Percentiles rank a stretch among this genome's conserved stretches.
phyloP scores from a whole-genome alignment of 2,888 invertebrate species.

The Pristionchus entomophagus region DNA sequence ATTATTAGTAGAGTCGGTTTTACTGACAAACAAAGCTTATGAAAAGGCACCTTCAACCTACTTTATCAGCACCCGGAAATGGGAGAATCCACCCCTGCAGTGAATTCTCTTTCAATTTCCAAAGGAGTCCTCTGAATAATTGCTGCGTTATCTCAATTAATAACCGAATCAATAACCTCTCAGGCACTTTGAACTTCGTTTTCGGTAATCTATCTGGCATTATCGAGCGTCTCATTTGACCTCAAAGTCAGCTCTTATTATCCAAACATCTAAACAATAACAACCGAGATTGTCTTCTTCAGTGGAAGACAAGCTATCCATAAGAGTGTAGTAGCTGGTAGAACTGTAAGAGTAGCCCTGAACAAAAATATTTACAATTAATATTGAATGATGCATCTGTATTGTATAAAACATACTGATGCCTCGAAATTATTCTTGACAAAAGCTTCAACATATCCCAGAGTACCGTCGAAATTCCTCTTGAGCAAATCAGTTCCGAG shows the following conservation, averaged over 20 bases:
- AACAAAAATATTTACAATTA: background rate
- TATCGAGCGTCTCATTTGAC: conserved; percentile 11
- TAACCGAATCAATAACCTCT: conserved; percentile 44
- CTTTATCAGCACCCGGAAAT: conserved; percentile 81
- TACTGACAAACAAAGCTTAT: background rate
- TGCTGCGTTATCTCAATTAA: background rate
- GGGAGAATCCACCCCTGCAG: conserved; percentile 82
- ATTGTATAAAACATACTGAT: conserved; percentile 57
- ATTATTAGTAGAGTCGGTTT: background rate
- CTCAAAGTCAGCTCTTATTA: background rate
- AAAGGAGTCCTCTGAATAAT: conserved; percentile 57
- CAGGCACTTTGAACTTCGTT: conserved; percentile 54
- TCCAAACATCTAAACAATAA: background rate
- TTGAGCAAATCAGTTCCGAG: conserved; percentile 87
- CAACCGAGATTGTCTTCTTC: conserved; percentile 69
- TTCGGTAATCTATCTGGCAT: conserved; percentile 55
- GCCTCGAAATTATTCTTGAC: conserved; percentile 69
- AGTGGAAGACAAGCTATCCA: conserved; percentile 82
- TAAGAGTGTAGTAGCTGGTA: conserved; percentile 91
- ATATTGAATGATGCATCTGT: too few relatives aligned
- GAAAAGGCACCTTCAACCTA: too few relatives aligned
- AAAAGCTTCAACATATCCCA: conserved; percentile 73
- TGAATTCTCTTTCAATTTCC: conserved; percentile 70
- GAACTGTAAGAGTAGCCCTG: conserved; percentile 83
- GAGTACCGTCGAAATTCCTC: conserved; percentile 84